Conservation (phyloP, 2,113 vertebrate species). For the Ictalurus furcatus region DNA sequence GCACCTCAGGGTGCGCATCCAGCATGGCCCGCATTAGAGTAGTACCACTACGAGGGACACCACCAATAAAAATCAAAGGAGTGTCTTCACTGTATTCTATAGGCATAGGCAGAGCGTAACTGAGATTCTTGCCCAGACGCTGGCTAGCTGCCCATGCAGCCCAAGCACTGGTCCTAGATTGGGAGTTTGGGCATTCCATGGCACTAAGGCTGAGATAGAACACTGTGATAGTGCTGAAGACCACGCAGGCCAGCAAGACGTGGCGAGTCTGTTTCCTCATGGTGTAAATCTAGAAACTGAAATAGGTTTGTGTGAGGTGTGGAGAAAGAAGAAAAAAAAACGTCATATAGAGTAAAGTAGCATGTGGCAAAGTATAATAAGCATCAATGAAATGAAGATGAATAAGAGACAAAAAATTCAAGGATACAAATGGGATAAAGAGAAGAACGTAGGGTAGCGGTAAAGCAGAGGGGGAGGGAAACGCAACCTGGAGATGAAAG, state of each 20-base stretch:
- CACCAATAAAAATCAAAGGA: slow-evolving; percentile 94
- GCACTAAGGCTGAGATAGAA: slow-evolving; percentile 93
- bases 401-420: neutral
- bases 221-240: slow-evolving; percentile 87
- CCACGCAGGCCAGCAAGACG: slow-evolving; percentile 87
- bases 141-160: slow-evolving; percentile 64
- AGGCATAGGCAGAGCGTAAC: slow-evolving; percentile 66
- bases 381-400: neutral
- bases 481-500: neutral
- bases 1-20: slow-evolving; percentile 90
- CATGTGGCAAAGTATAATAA: neutral
- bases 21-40: slow-evolving; percentile 97
- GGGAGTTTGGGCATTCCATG: slow-evolving; percentile 90
- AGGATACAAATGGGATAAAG: neutral
- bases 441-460: neutral
- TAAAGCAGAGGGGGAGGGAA: neutral
- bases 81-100: slow-evolving; percentile 88
- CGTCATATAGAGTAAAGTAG: neutral
- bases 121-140: slow-evolving; percentile 65
- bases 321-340: neutral
- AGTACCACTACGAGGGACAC: slow-evolving; percentile 93
- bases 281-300: slow-evolving; percentile 24
- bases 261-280: slow-evolving; percentile 95
- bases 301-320: neutral
- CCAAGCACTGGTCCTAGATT: slow-evolving; percentile 77